A percentile compares a stretch with the other conserved stretches of the same genome.
These are phyloP conservation scores for fruit fly (Drosophila melanogaster) DNA, from an alignment of 1,140 invertebrate genomes.

Conservation along the genomic window DNA sequence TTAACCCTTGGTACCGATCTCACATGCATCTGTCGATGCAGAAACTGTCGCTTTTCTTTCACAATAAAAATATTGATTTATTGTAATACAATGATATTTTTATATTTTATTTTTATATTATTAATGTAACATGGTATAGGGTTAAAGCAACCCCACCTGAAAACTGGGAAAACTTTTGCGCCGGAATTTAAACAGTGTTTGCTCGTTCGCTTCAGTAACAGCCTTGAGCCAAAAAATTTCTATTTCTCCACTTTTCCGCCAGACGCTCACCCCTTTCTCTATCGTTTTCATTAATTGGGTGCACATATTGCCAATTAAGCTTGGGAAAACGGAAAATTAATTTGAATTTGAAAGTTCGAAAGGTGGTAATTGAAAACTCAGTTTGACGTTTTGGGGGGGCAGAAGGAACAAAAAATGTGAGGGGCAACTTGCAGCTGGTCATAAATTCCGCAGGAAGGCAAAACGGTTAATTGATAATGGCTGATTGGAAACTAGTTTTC, in stretches of 20 bases:
- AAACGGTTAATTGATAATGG: constrained; percentile 74
- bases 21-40: not conserved
- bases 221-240: constrained; percentile 24
- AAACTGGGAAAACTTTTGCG: constrained; percentile 56
- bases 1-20: not conserved
- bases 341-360: constrained; percentile 66
- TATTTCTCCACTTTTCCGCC: constrained; percentile 26
- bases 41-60: not conserved
- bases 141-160: constrained; percentile 6
- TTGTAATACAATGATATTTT: not conserved
- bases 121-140: not conserved
- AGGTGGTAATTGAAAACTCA: constrained; percentile 72
- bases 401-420: not conserved
- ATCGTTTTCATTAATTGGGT: constrained; percentile 65
- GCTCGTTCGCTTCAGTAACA: constrained; percentile 43
- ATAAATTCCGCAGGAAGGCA: constrained; percentile 56
- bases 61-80: not conserved
- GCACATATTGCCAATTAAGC: constrained; percentile 77
- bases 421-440: constrained; percentile 35
- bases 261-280: constrained; percentile 33
- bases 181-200: constrained; percentile 41
- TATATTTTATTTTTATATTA: too few relatives aligned
- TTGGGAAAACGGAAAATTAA: constrained; percentile 78
- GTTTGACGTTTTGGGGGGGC: constrained; percentile 34
- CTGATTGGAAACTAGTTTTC: constrained; percentile 78